Percentiles rank a stretch among this genome's conserved stretches.
Conservation (phyloP, 37 sponge, comb jelly and placozoan genomes). For the Ianthella basta region DNA sequence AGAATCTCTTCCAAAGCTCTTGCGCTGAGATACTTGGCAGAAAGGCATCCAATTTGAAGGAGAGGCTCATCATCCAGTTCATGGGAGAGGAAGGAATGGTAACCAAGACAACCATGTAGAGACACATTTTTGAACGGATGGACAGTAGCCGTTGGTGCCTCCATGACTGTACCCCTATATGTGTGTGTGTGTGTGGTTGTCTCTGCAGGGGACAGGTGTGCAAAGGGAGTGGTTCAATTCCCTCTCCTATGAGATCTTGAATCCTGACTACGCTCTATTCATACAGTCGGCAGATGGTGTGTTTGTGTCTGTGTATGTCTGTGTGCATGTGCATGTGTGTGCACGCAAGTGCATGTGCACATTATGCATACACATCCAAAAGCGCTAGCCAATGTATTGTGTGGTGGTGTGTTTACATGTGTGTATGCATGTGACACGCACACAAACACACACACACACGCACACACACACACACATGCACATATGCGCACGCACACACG, state of each 20-base stretch:
- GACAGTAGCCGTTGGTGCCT: not conserved
- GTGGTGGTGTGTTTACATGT: not conserved
- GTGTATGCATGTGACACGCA: not conserved
- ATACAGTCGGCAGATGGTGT: constrained; percentile 92
- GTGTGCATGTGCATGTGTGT: not conserved
- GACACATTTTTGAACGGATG: not conserved
- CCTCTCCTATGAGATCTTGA: constrained; percentile 89
- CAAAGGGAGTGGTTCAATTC: constrained; percentile 91
- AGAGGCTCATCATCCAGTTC: constrained; percentile 64
- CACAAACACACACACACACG: too few relatives aligned
- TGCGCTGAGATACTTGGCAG: constrained; percentile 53
- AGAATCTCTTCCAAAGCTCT: constrained; percentile 75
- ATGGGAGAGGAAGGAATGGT: constrained; percentile 91
- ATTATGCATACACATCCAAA: too few relatives aligned
- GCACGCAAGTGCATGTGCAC: not conserved
- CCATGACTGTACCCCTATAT: not conserved
- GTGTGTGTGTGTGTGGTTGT: not conserved
- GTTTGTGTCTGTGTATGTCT: not conserved
- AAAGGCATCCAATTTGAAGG: constrained; percentile 51
- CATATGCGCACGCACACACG: too few relatives aligned
- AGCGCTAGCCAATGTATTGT: not conserved
- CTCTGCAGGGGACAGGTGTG: constrained; percentile 82
- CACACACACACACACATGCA: too few relatives aligned
- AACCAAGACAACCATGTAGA: not conserved
- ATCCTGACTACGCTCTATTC: constrained; percentile 98